Evolutionary conservation across 2,113 vertebrate genomes (phyloP), one percentile per base, ranked within the genome.

Genomic region (Sorex araneus): DNA sequence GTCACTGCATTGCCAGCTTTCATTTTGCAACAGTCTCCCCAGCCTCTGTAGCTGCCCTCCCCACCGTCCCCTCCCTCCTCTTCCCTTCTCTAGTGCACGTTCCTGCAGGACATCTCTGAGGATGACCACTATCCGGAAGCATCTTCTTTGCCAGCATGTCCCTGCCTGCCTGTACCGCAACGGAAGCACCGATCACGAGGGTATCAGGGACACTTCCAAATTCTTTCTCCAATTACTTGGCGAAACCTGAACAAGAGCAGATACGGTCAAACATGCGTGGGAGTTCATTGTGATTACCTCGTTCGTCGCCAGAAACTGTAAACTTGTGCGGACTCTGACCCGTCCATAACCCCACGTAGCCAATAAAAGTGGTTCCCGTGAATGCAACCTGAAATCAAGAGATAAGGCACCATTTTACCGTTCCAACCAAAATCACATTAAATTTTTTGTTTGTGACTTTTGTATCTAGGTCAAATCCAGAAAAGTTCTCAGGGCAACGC

Each of bases 321-420:
- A 99, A 99, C 95, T 98, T 99, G 87, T 98, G 96, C 0, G 99
- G 98, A 92, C 98, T 99, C 83, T 99, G 99, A 50, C 99, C 99
- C 0, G 99, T 99, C 99, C 99, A 99, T 84, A 99, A 90, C 5
- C 99, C 99, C 1, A 99, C 97, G 0, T 99, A 99, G 32, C 99
- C 99, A 16, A 99, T 76, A 89, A 99, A 99, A 0, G 99, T 98
- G 0, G 99, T 99, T 87, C 99, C 99, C 50, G 90, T 98, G 94
- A 99, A 99, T 0, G 96, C 98, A 25, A 98, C 89, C 99, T 99
- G 97, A 40, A 96, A 96, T 0, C 85, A 75, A 90, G 27, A 95
- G 67, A 78, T 0, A 76, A 91, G 0, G 8, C 0, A 34, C 25
- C 3, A 66, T 63, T 45, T 95, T 9, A 95, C 10, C 12, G 16